phyloP scores from a whole-genome alignment of 1,140 invertebrate genomes.

The Aphelenchoides fujianensis region DNA sequence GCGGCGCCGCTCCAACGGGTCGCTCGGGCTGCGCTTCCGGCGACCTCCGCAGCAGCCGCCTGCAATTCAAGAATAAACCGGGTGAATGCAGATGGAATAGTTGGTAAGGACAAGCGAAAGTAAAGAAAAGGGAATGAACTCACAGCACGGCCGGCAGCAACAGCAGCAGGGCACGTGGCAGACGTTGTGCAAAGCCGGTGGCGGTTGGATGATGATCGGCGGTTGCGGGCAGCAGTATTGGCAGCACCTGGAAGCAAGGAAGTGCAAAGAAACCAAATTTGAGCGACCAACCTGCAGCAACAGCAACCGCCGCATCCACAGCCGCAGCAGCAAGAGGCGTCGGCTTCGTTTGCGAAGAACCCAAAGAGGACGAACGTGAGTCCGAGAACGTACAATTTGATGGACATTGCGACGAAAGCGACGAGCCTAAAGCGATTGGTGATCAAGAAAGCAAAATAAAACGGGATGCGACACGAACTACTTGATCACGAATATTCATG shows the following conservation, averaged over 20 bases:
- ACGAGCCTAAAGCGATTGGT: no score
- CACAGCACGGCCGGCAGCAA: slow-evolving; percentile 8
- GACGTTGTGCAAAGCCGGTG: slow-evolving; percentile 42
- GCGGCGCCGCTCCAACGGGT: slow-evolving; percentile 11
- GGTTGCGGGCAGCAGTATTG: slow-evolving; percentile 42
- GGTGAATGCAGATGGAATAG: neutral
- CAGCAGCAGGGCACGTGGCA: slow-evolving; percentile 45
- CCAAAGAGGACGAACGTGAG: neutral
- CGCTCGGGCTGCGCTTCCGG: neutral
- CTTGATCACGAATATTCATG: no score
- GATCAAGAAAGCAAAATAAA: no score
- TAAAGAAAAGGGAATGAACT: no score
- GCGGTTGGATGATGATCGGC: slow-evolving; percentile 44
- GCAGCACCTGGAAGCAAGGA: slow-evolving; percentile 6
- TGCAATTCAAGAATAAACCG: neutral
- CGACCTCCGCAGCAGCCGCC: slow-evolving; percentile 7
- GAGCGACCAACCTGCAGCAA: neutral
- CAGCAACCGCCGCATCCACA: neutral
- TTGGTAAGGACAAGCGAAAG: neutral
- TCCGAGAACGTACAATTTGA: neutral
- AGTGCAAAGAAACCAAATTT: neutral
- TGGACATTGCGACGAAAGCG: neutral
- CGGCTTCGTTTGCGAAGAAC: neutral
- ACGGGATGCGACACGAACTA: no score
- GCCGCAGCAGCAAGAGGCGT: neutral